Evolutionary conservation across 2,113 vertebrate genomes (phyloP).

Genomic region (Triplophysa dalaica): DNA sequence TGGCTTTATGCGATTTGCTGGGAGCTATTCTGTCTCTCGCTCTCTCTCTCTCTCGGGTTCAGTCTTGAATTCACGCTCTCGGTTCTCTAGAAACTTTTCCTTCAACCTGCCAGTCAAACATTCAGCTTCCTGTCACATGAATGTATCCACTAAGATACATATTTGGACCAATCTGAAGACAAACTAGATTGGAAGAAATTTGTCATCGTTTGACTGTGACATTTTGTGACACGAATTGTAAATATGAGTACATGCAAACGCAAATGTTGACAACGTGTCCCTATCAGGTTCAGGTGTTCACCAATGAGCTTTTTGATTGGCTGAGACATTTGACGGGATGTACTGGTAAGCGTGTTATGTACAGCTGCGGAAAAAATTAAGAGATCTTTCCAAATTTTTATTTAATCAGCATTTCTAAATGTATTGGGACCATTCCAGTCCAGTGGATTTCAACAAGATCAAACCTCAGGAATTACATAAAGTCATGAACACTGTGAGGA

Average conservation of each 20-base stretch:
- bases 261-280: background rate
- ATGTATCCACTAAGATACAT: background rate
- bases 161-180: background rate
- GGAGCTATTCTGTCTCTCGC: conserved; percentile 39
- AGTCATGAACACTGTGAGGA: no score
- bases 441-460: no score
- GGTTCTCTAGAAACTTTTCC: conserved; percentile 11
- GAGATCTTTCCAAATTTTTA: no score
- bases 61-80: background rate
- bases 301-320: no score
- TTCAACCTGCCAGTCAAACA: conserved; percentile 19
- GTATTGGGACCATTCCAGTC: no score
- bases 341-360: no score
- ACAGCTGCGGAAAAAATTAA: no score
- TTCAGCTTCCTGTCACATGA: background rate
- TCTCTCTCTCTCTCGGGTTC: conserved; percentile 22
- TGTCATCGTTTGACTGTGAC: background rate
- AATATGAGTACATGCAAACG: background rate
- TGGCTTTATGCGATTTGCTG: conserved; percentile 61
- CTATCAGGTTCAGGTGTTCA: background rate
- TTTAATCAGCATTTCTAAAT: no score
- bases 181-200: background rate
- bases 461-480: no score
- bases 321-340: no score
- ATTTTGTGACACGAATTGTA: background rate